A percentile compares a stretch with the other conserved stretches of the same genome.
phyloP scores from a whole-genome alignment of 2,888 invertebrate genomes.

The Dryomyza anilis region DNA sequence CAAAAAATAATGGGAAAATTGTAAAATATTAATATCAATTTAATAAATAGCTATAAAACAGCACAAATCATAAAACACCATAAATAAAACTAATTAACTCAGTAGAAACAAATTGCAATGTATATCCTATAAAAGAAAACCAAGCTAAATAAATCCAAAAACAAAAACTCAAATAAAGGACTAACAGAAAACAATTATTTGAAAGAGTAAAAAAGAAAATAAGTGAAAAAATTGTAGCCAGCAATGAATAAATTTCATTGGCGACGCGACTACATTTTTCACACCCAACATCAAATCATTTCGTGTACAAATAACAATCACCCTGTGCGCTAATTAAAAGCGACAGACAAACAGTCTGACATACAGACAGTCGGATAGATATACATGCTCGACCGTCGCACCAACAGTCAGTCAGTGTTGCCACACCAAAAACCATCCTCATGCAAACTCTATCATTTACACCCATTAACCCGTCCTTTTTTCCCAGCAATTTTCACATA shows the following conservation, averaged over 20 bases:
- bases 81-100: too few relatives aligned
- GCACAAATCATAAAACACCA: too few relatives aligned
- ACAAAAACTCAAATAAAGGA: background rate
- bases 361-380: background rate
- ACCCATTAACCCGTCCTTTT: background rate
- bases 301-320: conserved; percentile 10
- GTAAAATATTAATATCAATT: too few relatives aligned
- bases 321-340: conserved; percentile 6
- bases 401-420: background rate
- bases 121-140: too few relatives aligned
- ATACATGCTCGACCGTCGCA: background rate
- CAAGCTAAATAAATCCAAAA: too few relatives aligned
- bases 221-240: background rate
- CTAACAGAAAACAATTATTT: background rate
- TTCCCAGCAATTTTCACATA: background rate
- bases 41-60: too few relatives aligned
- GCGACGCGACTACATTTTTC: background rate
- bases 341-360: background rate
- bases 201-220: background rate
- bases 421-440: background rate
- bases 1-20: too few relatives aligned
- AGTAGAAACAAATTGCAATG: too few relatives aligned
- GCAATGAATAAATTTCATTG: background rate
- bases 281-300: background rate
- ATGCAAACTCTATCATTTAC: background rate